A percentile compares a stretch with the other conserved stretches of the same genome.
phyloP scores from a whole-genome alignment of 64 coral and sea anemone species.

The Hydrozoanthus tunicans region DNA sequence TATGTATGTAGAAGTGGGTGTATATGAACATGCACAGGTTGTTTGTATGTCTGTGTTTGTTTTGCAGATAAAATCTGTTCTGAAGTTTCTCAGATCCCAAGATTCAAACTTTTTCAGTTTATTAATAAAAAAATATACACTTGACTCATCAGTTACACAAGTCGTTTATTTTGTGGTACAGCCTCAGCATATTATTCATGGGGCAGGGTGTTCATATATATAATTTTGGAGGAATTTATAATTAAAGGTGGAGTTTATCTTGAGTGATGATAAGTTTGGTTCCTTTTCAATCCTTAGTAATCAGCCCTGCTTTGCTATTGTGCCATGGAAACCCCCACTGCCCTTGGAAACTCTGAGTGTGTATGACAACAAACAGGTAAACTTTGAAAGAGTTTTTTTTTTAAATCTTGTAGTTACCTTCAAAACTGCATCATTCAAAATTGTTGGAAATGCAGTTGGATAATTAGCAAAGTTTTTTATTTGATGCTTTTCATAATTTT shows the following conservation, averaged over 20 bases:
- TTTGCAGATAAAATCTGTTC: too few species aligned
- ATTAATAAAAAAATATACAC: too few species aligned
- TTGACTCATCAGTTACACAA: too few species aligned
- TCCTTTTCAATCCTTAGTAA: not conserved
- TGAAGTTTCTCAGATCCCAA: too few species aligned
- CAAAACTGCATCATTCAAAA: not conserved
- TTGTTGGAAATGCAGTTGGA: not conserved
- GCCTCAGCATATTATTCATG: too few species aligned
- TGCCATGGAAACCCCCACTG: slow-evolving; percentile 44
- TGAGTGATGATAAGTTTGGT: not conserved
- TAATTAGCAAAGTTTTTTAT: not conserved
- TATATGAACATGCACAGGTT: too few species aligned
- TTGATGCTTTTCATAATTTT: not conserved
- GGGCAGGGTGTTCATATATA: not conserved
- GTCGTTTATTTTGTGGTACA: too few species aligned
- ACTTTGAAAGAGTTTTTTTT: too few species aligned
- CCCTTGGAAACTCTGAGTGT: not conserved
- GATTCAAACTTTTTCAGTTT: too few species aligned
- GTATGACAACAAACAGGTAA: slow-evolving; percentile 41
- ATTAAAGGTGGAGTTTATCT: not conserved
- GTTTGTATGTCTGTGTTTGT: too few species aligned
- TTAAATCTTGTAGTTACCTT: not conserved
- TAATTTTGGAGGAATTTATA: not conserved
- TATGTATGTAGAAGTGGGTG: too few species aligned
- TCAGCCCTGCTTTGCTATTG: slow-evolving; percentile 45